Conservation (phyloP, 2,888 invertebrate genomes). For the Lithophane semibrunnea region DNA sequence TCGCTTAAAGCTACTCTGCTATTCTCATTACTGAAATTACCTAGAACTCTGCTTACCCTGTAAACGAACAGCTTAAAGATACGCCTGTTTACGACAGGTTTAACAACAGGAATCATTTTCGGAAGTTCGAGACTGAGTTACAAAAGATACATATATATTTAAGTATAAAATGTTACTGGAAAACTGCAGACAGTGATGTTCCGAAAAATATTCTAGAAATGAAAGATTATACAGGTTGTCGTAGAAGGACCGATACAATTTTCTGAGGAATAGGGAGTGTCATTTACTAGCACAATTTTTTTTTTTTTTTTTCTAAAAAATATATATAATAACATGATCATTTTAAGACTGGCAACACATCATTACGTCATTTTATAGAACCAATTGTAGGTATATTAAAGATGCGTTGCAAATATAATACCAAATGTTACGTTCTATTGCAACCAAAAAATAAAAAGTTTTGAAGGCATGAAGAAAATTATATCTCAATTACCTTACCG, state of each 20-base stretch:
- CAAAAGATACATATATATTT: slow-evolving; percentile 12
- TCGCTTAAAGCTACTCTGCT: background rate
- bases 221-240: background rate
- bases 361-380: background rate
- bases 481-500: background rate
- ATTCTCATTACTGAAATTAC: background rate
- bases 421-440: background rate
- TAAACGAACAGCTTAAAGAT: slow-evolving; percentile 2
- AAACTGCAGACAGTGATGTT: background rate
- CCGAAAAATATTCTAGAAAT: background rate
- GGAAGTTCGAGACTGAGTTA: slow-evolving; percentile 32
- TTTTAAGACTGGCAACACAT: too few relatives aligned
- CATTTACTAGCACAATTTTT: background rate
- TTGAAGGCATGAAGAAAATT: background rate
- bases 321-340: too few relatives aligned
- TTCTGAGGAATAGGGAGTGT: background rate
- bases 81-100: slow-evolving; percentile 40
- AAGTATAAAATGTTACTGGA: slow-evolving; percentile 6
- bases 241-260: background rate
- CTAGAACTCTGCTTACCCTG: background rate
- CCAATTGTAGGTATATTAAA: background rate
- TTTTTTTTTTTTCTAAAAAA: too few relatives aligned
- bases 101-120: slow-evolving; percentile 44
- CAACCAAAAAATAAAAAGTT: background rate
- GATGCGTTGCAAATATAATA: background rate